Conservation (phyloP, 2,888 invertebrate species). For the Melitaea athalia region DNA sequence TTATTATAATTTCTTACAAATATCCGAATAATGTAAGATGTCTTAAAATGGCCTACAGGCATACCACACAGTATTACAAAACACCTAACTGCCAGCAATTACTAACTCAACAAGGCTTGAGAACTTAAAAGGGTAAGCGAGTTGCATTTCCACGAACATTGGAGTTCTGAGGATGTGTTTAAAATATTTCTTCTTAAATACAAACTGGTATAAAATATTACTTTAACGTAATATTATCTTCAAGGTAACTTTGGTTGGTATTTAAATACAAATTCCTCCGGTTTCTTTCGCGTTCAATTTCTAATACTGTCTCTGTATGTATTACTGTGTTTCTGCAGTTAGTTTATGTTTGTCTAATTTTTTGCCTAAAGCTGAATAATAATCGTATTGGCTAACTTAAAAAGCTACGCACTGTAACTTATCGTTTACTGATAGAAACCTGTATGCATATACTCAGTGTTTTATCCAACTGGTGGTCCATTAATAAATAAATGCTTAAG, state of each 20-base stretch:
- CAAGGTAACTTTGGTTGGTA: not conserved
- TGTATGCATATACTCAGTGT: no score
- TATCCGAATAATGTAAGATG: not conserved
- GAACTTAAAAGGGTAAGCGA: conserved; percentile 1
- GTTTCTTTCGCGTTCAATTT: no score
- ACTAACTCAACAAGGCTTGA: not conserved
- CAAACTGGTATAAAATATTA: not conserved
- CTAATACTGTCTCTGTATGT: no score
- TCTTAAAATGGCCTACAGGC: not conserved
- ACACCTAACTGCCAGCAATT: not conserved
- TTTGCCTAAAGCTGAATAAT: no score
- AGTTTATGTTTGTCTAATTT: no score
- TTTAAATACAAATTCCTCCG: not conserved
- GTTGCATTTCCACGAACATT: conserved; percentile 4
- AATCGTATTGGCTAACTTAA: no score
- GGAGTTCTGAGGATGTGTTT: not conserved
- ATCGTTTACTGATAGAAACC: no score
- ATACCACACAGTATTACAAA: not conserved
- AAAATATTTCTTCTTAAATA: not conserved
- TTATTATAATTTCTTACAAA: no score
- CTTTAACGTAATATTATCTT: not conserved
- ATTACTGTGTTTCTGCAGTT: no score
- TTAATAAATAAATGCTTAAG: no score
- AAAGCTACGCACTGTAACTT: no score
- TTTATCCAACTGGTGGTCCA: no score